phyloP scores from a whole-genome alignment of 2,797 vertebrate genomes.

The Petrocephalus schoutedeni region DNA sequence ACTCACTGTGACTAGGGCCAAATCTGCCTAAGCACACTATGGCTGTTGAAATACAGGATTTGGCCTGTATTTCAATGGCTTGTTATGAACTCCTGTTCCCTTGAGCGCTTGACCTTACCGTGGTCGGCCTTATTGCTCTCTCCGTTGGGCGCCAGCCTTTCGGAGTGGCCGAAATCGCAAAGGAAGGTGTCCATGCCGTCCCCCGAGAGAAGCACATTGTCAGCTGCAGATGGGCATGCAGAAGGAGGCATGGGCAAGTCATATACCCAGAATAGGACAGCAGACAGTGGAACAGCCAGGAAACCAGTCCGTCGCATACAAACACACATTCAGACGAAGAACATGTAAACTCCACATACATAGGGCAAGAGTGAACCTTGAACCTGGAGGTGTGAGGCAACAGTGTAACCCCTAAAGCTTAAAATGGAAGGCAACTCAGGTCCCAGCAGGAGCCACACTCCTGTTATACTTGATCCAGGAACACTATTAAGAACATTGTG shows the following conservation, averaged over 20 bases:
- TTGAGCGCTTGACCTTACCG: background rate
- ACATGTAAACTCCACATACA: background rate
- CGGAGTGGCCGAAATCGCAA: constrained; percentile 76
- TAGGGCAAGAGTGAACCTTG: background rate
- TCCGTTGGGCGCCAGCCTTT: constrained; percentile 60
- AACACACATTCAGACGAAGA: background rate
- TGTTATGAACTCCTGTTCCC: background rate
- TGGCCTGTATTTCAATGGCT: background rate
- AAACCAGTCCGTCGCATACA: background rate
- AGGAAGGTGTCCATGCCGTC: constrained; percentile 65
- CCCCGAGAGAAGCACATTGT: constrained; percentile 71
- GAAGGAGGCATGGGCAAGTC: background rate
- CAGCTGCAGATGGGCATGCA: constrained; percentile 54
- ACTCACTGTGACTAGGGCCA: background rate
- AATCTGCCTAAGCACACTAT: background rate
- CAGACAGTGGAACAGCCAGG: background rate
- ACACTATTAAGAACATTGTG: background rate
- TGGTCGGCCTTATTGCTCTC: constrained; percentile 61
- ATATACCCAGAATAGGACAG: constrained; percentile 6
- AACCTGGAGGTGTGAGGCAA: background rate
- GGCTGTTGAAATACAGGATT: background rate
- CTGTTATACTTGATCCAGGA: background rate
- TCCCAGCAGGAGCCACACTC: background rate
- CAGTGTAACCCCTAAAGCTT: background rate
- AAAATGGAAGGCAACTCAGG: background rate